A percentile compares a stretch with the other conserved stretches of the same genome.
Conservation (phyloP, 2,113 vertebrate species). For the Cepphus grylle region DNA sequence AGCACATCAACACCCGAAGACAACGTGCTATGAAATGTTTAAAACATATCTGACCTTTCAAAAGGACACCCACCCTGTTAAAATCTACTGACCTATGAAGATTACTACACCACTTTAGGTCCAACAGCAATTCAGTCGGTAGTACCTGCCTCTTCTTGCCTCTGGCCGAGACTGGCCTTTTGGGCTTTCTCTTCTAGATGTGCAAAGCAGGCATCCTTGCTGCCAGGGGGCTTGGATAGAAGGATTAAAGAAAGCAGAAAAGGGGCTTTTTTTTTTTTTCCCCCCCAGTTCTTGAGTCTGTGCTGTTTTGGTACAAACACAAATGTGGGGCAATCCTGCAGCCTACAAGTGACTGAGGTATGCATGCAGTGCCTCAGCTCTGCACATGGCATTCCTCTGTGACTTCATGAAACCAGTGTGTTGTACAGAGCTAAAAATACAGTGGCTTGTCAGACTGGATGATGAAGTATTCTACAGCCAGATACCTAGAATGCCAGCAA, state of each 20-base stretch:
- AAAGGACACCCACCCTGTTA: slow-evolving; percentile 47
- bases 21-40: slow-evolving; percentile 30
- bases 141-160: slow-evolving; percentile 3
- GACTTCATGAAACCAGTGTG: neutral
- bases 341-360: neutral
- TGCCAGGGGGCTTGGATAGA: neutral
- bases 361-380: neutral
- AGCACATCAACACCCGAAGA: neutral
- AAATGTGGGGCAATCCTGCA: neutral
- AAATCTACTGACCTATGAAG: slow-evolving; percentile 39
- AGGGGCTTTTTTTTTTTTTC: neutral
- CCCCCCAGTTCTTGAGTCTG: neutral
- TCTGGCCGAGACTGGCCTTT: slow-evolving; percentile 39
- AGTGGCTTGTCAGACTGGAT: neutral
- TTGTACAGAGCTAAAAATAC: slow-evolving; percentile 10
- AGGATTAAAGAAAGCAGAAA: neutral
- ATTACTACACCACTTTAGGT: neutral
- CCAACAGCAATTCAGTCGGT: neutral
- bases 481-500: neutral
- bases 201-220: neutral
- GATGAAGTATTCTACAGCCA: neutral
- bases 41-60: slow-evolving; percentile 56
- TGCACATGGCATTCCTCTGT: neutral
- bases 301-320: neutral
- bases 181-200: neutral